Base-by-base conservation (phyloP, 2,797 vertebrate species). In the Pempheris klunzingeri region DNA sequence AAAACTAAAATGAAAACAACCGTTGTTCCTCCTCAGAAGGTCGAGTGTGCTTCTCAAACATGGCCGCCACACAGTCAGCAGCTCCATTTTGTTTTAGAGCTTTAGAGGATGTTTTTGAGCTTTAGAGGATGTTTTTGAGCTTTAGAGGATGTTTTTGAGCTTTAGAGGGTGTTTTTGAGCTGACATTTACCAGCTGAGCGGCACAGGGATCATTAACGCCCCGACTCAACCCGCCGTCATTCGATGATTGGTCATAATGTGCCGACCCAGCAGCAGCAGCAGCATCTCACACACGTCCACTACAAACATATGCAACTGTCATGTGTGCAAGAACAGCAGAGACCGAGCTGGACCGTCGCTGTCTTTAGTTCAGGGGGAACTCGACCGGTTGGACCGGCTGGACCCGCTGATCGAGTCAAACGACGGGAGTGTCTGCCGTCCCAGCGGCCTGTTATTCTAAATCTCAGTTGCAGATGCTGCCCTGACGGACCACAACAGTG, bases 1-100 rank as follows among this genome's bases (percentile, higher is more conserved):
- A 41, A 43, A 54, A 22, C 4, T 1, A 1, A 54, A 38, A 47
- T 18, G 2, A 53, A 61, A 44, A 18, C 30, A 43, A 32, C 5
- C 28, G 13, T 58, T 15, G 17, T 41, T 60, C 5, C 26, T 53
- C 14, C n/a, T 46, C 36, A 58, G 39, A 18, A 24, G 39, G 65
- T 38, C 14, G 12, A 3, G 3, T 14, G 0, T 54, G 34, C 53
- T 74, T 41, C 10, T 32, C 7, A 46, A 64, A 66, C 39, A 11
- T 41, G 39, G 24, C 78, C 30, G 57, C 80, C 74, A 70, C 69
- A 5, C 58, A 41, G 26, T 36, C 1, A 2, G 18, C 20, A 15
- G 4, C 3, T 2, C 28, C 5, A 26, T 3, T 8, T 36, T 28
- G 14, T n/a, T 28, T 15, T 18, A 18, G 14, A 17, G 28, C 17